Evolutionary conservation across 2,797 vertebrate genomes (phyloP), one percentile per base, ranked within the genome.

Genomic region (Acipenser transmontanus): DNA sequence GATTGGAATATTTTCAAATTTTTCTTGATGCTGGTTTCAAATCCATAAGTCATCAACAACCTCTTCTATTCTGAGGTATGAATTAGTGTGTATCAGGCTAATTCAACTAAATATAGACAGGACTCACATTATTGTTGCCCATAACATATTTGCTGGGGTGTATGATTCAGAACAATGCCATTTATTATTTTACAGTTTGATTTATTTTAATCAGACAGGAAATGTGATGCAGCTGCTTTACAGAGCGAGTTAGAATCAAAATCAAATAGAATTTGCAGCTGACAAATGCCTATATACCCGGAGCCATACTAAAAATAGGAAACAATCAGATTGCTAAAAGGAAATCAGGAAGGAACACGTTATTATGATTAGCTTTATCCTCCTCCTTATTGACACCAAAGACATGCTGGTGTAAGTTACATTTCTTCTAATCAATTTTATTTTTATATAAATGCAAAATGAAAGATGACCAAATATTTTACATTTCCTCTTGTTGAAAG

Each of bases 291-390:
- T 4, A 8, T n/a, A 11, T 3, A 57, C 12, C 3, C 11, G 54
- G 7, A 57, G 54, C 14, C 11, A 11, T n/a, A 62, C 60, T 8
- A 67, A 47, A 61, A 62, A 12, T 50, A 61, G 47, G 49, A 50
- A 61, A 61, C 66, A 61, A 67, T 50, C 61, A 50, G 56, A 61
- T 67, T 51, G 57, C 11, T 6, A 50, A 66, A 61, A 50, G 47
- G 59, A 67, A 50, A 67, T 67, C 66, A 61, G 59, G 59, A 67
- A 61, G 48, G 66, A 67, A 50, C 47, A 57, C 59, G 49, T 66
- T 20, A 66, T 66, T 59, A 66, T 49, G 59, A 59, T 56, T 57
- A 50, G 63, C 49, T 59, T 47, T 47, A 14, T 66, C 65, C 49
- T 66, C 52, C 65, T 59, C 59, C 51, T 48, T 59, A 17, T 4